Percentiles rank a stretch among this genome's conserved stretches.
Evolutionary conservation across 2,113 vertebrate species (phyloP).

Genomic region (Sceloporus undulatus): DNA sequence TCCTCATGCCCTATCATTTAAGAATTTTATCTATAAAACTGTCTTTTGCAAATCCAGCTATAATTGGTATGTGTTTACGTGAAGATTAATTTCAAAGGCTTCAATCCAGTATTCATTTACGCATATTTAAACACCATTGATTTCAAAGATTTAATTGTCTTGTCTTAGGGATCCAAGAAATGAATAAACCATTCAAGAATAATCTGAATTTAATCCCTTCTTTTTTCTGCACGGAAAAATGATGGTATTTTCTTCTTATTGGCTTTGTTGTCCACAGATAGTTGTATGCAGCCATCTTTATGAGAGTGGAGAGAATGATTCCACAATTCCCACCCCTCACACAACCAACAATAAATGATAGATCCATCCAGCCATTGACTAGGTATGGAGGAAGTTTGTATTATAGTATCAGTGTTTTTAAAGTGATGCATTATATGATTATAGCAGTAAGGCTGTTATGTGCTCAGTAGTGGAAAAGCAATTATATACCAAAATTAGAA

Average conservation of each 20-base stretch:
- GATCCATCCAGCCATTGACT: neutral
- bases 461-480: no score
- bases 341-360: neutral
- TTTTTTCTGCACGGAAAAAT: neutral
- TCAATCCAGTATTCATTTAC: neutral
- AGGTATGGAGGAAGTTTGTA: neutral
- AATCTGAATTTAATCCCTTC: neutral
- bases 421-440: no score
- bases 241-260: neutral
- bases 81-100: slow-evolving; percentile 29
- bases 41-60: slow-evolving; percentile 13
- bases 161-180: neutral
- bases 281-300: neutral
- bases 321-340: no score
- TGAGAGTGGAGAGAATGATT: neutral
- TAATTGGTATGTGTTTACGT: slow-evolving; percentile 32
- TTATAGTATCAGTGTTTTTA: neutral
- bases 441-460: no score
- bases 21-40: neutral
- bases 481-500: no score
- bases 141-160: slow-evolving; percentile 12
- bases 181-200: neutral
- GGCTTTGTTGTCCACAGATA: neutral
- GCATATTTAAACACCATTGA: neutral
- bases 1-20: no score